A percentile compares a stretch with the other conserved stretches of the same genome.
Conservation (phyloP, 2,797 vertebrate genomes). For the Chelon labrosus region DNA sequence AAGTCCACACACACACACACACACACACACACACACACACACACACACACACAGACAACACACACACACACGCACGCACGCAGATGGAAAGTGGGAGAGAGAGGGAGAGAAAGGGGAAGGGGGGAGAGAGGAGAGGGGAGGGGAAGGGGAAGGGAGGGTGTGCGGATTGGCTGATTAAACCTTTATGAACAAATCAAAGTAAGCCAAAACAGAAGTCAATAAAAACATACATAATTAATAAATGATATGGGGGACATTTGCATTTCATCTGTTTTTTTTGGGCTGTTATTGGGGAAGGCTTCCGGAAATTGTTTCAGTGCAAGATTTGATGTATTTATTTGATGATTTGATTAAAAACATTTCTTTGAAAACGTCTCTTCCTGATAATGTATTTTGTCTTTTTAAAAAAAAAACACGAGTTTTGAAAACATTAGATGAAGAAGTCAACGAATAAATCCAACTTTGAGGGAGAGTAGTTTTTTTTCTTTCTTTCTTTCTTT, state of each 20-base stretch:
- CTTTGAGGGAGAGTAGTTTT: slow-evolving; percentile 6
- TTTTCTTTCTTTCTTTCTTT: background rate
- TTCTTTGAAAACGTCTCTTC: rapidly evolving
- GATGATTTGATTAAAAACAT: slow-evolving; percentile 1
- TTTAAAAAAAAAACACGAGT: background rate
- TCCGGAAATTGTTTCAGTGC: background rate
- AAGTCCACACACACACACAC: slow-evolving; percentile 50
- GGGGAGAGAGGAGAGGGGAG: background rate
- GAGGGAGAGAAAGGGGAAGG: slow-evolving; percentile 20
- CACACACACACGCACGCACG: slow-evolving; percentile 32
- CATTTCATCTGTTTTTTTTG: slow-evolving; percentile 8
- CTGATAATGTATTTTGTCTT: background rate
- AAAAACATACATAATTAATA: slow-evolving; percentile 50
- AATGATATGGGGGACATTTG: slow-evolving; percentile 23
- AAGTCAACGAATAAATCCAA: slow-evolving; percentile 14
- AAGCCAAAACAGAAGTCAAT: slow-evolving; percentile 45
- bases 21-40: slow-evolving; percentile 29
- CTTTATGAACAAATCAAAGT: slow-evolving; percentile 67
- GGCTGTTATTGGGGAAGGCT: background rate
- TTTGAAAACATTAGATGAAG: slow-evolving; percentile 1
- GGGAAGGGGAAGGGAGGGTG: background rate
- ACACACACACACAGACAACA: slow-evolving; percentile 38
- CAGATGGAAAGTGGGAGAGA: slow-evolving; percentile 20
- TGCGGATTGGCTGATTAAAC: slow-evolving; percentile 56
- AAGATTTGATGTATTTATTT: background rate